Evolutionary conservation across 1,140 invertebrate species (phyloP).

Genomic region (Trissolcus basalis): DNA sequence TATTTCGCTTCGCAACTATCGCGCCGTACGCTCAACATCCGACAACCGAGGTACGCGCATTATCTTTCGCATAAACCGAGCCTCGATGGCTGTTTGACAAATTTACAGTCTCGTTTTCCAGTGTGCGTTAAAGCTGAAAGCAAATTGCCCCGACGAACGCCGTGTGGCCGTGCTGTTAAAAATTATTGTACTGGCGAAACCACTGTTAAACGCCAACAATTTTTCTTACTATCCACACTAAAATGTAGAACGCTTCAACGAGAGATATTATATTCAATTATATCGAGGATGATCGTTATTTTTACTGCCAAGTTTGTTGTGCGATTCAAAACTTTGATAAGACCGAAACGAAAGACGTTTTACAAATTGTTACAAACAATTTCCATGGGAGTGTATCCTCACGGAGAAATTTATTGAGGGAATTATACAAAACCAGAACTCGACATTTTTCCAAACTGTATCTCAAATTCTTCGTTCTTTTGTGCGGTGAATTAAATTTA

Average conservation of each 20-base stretch:
- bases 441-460: too few relatives aligned
- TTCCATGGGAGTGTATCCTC: too few relatives aligned
- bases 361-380: conserved; percentile 25
- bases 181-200: conserved; percentile 44
- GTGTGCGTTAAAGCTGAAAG: conserved; percentile 54
- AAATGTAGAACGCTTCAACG: conserved; percentile 1
- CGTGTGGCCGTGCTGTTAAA: conserved; percentile 21
- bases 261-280: conserved; percentile 46
- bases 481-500: too few relatives aligned
- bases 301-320: conserved; percentile 15
- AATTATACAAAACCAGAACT: neutral
- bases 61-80: conserved; percentile 66
- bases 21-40: conserved; percentile 51
- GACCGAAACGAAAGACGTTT: conserved; percentile 3
- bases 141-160: conserved; percentile 22
- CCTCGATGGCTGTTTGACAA: conserved; percentile 66
- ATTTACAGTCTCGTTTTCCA: conserved; percentile 66
- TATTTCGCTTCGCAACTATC: conserved; percentile 38
- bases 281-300: conserved; percentile 20
- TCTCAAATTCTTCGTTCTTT: too few relatives aligned
- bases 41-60: conserved; percentile 61
- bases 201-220: conserved; percentile 35
- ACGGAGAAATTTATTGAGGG: too few relatives aligned
- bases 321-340: conserved; percentile 36
- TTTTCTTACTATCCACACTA: conserved; percentile 15